A percentile compares a stretch with the other conserved stretches of the same genome.
These are phyloP conservation scores for Athalia rosae DNA, from an alignment of 2,888 invertebrate species.

Conservation along the genomic window DNA sequence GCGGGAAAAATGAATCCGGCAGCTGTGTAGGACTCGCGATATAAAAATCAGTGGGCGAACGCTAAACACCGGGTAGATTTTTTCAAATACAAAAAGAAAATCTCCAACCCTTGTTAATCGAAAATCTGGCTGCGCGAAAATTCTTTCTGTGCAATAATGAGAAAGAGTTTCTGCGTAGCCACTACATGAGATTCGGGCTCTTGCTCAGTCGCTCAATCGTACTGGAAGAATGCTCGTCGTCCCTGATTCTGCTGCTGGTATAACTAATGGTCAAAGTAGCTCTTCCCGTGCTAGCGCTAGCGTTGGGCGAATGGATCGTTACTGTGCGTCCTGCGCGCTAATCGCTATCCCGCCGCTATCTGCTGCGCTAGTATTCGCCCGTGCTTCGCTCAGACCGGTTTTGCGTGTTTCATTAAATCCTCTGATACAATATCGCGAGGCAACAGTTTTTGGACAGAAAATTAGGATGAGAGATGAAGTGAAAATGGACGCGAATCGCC, in stretches of 20 bases:
- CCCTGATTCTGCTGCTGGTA: conserved; percentile 20
- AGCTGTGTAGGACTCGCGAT: background rate
- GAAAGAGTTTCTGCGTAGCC: background rate
- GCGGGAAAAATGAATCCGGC: background rate
- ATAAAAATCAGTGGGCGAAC: background rate
- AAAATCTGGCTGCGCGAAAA: background rate
- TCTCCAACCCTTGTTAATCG: background rate
- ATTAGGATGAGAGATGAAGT: conserved; percentile 63
- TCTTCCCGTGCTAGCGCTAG: conserved; percentile 63
- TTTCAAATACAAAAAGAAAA: background rate
- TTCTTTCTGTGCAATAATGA: no score
- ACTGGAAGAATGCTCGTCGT: background rate
- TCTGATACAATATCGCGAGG: background rate
- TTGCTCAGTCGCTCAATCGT: background rate
- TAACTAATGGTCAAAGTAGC: conserved; percentile 10
- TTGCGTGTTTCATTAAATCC: conserved; percentile 28
- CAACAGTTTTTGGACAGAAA: background rate
- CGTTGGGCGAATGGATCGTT: conserved; percentile 69
- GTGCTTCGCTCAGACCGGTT: conserved; percentile 60
- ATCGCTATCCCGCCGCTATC: conserved; percentile 61
- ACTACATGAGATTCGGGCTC: background rate
- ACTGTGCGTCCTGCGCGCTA: conserved; percentile 68
- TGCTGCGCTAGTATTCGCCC: conserved; percentile 66
- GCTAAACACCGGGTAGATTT: background rate
- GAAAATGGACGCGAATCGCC: conserved; percentile 70